Conservation (phyloP, 2,888 invertebrate species). For the Cephus sareptanus region DNA sequence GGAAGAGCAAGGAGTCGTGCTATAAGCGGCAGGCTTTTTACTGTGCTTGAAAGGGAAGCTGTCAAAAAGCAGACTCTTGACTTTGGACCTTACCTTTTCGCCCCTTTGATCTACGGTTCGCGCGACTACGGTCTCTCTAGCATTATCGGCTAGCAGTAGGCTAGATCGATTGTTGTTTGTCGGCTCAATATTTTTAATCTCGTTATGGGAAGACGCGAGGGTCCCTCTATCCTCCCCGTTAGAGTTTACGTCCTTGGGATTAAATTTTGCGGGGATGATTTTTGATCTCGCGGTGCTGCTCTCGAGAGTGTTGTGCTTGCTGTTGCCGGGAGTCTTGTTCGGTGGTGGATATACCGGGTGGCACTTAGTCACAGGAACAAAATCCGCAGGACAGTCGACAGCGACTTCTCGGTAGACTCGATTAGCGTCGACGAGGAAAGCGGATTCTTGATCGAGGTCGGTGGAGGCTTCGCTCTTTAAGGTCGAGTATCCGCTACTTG, state of each 20-base stretch:
- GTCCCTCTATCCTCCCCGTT: slow-evolving; percentile 5
- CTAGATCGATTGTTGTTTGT: slow-evolving; percentile 23
- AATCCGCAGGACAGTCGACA: slow-evolving; percentile 62
- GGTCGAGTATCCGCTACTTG: slow-evolving; percentile 62
- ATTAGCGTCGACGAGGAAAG: slow-evolving; percentile 44
- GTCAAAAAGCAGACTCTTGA: slow-evolving; percentile 56
- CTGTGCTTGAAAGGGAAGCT: slow-evolving; percentile 41
- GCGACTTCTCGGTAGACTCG: slow-evolving; percentile 59
- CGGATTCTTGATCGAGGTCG: slow-evolving; percentile 42
- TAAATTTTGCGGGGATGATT: slow-evolving; percentile 1
- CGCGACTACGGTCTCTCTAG: slow-evolving; percentile 23
- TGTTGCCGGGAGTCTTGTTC: slow-evolving; percentile 41
- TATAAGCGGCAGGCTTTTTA: slow-evolving; percentile 45
- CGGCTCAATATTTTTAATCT: slow-evolving; percentile 14
- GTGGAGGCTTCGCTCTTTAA: slow-evolving; percentile 56
- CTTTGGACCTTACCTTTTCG: slow-evolving; percentile 62
- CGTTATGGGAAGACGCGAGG: slow-evolving; percentile 2
- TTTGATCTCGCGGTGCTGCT: slow-evolving; percentile 12
- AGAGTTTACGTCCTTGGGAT: slow-evolving; percentile 1
- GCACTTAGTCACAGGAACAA: slow-evolving; percentile 58
- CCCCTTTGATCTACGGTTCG: slow-evolving; percentile 28
- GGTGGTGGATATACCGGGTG: slow-evolving; percentile 64
- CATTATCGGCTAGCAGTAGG: slow-evolving; percentile 25
- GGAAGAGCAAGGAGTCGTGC: slow-evolving; percentile 23
- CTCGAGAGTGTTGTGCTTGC: slow-evolving; percentile 43